Evolutionary conservation across 2,888 invertebrate species (phyloP), one percentile per base, ranked within the genome.

Genomic region (Eucriotettix oculatus): DNA sequence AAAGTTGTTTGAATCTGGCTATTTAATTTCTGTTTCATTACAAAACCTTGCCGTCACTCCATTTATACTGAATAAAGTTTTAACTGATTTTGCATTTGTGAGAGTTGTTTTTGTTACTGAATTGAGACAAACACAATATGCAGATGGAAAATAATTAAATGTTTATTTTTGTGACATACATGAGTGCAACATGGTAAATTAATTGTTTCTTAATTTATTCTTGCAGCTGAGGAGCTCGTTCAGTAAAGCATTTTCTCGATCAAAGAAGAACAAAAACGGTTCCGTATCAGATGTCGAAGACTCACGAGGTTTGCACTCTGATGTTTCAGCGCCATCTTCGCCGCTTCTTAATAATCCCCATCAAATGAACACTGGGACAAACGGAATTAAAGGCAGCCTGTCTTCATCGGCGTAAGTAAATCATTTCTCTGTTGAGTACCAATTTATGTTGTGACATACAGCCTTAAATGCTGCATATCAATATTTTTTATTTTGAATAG

Each of bases 221-320:
- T 29, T 73, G 65, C 74, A 82, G 90, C 78, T 98, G 64, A 82
- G 97, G 59, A 95, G 93, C 72, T 97, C 97, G 44, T 96, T 99
- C 75, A 95, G 93, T 67, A 96, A 97, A 76, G 98, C 97, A 17
- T 98, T 98, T 76, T 92, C 92, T 16, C 80, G 90, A 65, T 86
- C 72, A 79, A 87, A 66, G 84, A 87, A 78, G 72, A 77, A 66
- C 69, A 73, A 70, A 64, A 74, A 69, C 68, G 75, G 71, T 63
- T 68, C 66, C 65, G 71, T 75, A 63, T 78, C 74, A 40, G 81
- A 78, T 68, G 75, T 73, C 64, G 79, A 78, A 69, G 76, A 74
- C 66, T 73, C 65, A 42, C 65, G 62, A 56, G 65, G 65, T 10
- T 66, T 73, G 29, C 70, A 72, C 60, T 74, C 75, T 1, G 77